Conservation (phyloP, 2,888 invertebrate species). For the Aspidiotus destructor region DNA sequence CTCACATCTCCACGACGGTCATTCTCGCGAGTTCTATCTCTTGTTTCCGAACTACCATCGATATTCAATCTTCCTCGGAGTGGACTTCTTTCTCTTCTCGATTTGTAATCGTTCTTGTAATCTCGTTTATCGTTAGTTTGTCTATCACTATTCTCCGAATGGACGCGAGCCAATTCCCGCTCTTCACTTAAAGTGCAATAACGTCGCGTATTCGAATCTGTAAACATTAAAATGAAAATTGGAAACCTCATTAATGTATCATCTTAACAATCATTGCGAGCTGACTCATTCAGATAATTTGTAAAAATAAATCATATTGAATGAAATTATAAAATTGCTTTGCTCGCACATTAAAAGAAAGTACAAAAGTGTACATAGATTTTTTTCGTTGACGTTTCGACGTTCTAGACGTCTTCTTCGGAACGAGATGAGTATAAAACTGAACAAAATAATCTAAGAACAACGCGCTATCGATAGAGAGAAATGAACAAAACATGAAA, state of each 20-base stretch:
- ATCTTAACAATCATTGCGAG: not conserved
- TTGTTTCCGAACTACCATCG: constrained; percentile 11
- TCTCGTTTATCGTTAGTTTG: constrained; percentile 1
- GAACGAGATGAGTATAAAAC: too few species aligned
- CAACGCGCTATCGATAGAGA: too few species aligned
- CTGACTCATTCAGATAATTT: not conserved
- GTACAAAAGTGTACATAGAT: too few species aligned
- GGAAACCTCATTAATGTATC: not conserved
- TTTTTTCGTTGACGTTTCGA: too few species aligned
- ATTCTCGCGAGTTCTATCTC: constrained; percentile 14
- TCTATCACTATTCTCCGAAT: constrained; percentile 1
- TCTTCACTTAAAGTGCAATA: constrained; percentile 22
- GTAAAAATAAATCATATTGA: not conserved
- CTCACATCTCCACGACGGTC: constrained; percentile 11
- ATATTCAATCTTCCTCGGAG: constrained; percentile 6
- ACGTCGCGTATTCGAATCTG: constrained; percentile 9
- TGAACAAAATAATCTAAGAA: too few species aligned
- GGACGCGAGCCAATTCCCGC: constrained; percentile 20
- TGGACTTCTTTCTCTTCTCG: constrained; percentile 16
- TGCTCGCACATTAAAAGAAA: too few species aligned
- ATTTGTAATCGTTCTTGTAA: not conserved
- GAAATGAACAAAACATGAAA: too few species aligned
- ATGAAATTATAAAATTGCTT: too few species aligned
- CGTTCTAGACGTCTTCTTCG: too few species aligned
- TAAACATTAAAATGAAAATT: not conserved